Conservation (phyloP, 2,113 vertebrate species). For the Gymnocephalus cernua region DNA sequence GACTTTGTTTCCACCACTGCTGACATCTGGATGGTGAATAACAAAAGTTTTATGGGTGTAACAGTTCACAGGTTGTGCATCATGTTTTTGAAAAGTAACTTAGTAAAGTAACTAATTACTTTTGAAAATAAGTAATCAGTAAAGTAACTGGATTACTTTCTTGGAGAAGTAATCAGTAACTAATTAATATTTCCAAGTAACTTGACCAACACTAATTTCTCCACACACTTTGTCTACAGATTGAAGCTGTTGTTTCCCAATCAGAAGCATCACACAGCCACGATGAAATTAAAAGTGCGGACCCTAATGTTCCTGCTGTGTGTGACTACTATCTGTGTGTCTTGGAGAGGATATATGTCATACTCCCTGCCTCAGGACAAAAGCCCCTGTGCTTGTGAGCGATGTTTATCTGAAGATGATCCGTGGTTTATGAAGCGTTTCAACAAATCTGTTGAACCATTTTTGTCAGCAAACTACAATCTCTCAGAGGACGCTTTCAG, state of each 20-base stretch:
- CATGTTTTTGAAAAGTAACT: too few species aligned
- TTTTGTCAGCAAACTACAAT: background rate
- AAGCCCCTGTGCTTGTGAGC: background rate
- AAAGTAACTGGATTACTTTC: too few species aligned
- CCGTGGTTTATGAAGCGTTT: background rate
- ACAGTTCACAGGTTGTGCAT: too few species aligned
- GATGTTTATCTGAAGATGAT: background rate
- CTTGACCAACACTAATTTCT: too few species aligned
- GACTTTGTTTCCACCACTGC: too few species aligned
- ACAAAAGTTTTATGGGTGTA: too few species aligned
- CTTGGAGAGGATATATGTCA: background rate
- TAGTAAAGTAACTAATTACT: too few species aligned
- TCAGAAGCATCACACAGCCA: background rate
- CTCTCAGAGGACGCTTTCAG: slow-evolving; percentile 18
- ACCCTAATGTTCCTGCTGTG: background rate
- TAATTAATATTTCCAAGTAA: too few species aligned
- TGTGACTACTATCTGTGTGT: background rate
- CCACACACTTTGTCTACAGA: background rate
- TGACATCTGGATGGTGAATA: too few species aligned
- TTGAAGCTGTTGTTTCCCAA: background rate
- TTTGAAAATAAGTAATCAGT: too few species aligned
- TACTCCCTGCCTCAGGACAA: fast-evolving
- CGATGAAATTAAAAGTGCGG: background rate
- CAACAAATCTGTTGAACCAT: slow-evolving; percentile 7
- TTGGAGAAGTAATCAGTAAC: too few species aligned